These are phyloP conservation scores for Phaedon cochleariae DNA, from an alignment of 2,888 invertebrate species.

Conservation along the genomic window DNA sequence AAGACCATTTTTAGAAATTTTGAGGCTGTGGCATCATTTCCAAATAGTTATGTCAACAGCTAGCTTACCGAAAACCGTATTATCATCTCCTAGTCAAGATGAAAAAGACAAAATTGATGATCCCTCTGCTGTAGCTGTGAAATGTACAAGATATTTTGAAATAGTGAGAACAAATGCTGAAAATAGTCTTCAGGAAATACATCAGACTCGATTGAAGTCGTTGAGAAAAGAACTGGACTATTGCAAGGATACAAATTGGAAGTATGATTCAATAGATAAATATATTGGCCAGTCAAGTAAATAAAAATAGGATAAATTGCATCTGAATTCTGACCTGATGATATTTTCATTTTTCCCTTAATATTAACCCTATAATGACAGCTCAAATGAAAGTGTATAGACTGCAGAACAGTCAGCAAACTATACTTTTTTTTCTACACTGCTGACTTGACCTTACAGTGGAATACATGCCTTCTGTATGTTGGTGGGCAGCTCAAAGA, in stretches of 20 bases:
- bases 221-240: constrained; percentile 79
- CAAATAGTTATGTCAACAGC: neutral
- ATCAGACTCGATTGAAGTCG: constrained; percentile 74
- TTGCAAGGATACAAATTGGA: constrained; percentile 83
- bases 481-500: too few relatives aligned
- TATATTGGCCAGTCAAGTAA: constrained; percentile 66
- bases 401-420: too few relatives aligned
- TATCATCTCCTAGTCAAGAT: constrained; percentile 52
- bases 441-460: too few relatives aligned
- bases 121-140: constrained; percentile 40
- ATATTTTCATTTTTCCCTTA: too few relatives aligned
- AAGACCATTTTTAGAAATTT: too few relatives aligned
- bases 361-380: too few relatives aligned
- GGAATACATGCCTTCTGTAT: too few relatives aligned
- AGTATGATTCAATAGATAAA: constrained; percentile 76
- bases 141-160: constrained; percentile 53
- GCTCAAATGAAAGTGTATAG: too few relatives aligned
- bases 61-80: constrained; percentile 52
- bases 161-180: constrained; percentile 52
- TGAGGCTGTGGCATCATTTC: too few relatives aligned
- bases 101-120: constrained; percentile 49
- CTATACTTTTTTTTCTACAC: too few relatives aligned
- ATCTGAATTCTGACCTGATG: too few relatives aligned
- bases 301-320: too few relatives aligned
- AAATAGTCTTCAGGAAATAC: constrained; percentile 67